phyloP scores from a whole-genome alignment of 1,140 invertebrate species.

The Coelopa frigida region DNA sequence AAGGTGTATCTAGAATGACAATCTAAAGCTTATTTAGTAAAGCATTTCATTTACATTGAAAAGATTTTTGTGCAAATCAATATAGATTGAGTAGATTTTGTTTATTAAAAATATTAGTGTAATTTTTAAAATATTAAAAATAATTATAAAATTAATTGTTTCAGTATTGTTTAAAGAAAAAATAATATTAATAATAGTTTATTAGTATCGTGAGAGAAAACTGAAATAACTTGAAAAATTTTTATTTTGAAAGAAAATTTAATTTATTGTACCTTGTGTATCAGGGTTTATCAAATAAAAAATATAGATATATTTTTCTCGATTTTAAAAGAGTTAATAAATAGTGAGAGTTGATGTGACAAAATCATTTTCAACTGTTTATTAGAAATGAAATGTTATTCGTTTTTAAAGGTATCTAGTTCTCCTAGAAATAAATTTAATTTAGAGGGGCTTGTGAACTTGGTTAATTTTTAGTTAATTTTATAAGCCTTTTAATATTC shows the following conservation, averaged over 20 bases:
- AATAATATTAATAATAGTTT: slow-evolving; percentile 45
- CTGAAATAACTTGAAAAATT: slow-evolving; percentile 36
- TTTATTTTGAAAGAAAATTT: slow-evolving; percentile 49
- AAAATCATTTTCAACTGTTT: slow-evolving; percentile 52
- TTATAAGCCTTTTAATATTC: too few relatives aligned
- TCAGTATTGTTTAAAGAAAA: too few relatives aligned
- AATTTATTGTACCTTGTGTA: slow-evolving; percentile 58
- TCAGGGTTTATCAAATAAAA: slow-evolving; percentile 54
- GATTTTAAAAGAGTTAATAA: too few relatives aligned
- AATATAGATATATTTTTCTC: slow-evolving; percentile 47
- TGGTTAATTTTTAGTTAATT: slow-evolving; percentile 45
- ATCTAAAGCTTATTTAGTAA: slow-evolving; percentile 49
- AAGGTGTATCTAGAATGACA: slow-evolving; percentile 56
- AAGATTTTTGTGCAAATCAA: slow-evolving; percentile 46
- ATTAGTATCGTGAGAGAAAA: slow-evolving; percentile 45
- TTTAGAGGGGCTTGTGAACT: slow-evolving; percentile 43
- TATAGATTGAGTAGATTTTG: slow-evolving; percentile 44
- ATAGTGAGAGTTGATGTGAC: slow-evolving; percentile 50
- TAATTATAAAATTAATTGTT: slow-evolving; percentile 34
- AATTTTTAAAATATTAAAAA: slow-evolving; percentile 31
- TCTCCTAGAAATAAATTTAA: slow-evolving; percentile 56
- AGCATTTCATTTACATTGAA: slow-evolving; percentile 54
- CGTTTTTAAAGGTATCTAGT: slow-evolving; percentile 57
- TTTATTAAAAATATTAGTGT: too few relatives aligned
- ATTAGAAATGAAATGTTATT: slow-evolving; percentile 55